Base-by-base conservation (phyloP, 2,797 vertebrate genomes). In the Enteromius paludinosus region DNA sequence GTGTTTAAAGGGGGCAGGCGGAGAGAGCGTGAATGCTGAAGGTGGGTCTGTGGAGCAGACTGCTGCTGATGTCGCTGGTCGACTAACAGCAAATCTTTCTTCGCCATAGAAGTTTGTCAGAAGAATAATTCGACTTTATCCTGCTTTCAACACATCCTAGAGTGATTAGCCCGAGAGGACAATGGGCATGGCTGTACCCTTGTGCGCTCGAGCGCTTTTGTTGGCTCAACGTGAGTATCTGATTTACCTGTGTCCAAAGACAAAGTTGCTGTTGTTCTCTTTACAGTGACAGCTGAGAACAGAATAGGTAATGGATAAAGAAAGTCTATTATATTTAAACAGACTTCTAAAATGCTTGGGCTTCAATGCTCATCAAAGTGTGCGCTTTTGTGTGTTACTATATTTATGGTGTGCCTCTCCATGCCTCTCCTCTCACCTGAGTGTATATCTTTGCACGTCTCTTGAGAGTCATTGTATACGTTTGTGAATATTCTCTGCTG, bases 211-310 rank as follows among this genome's bases (percentile, higher is more conserved):
- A 72, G 79, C 81, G 56, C 79, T 93, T 5, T 87, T 94, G 59
- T 77, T 90, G 23, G 83, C 92, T 86, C 89, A 91, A 87, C 87
- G 94, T 95, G 83, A 95, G 94, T 93, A 75, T 45, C 2, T 74
- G 71, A 30, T 14, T 62, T 23, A 82, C 49, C 71, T 76, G 4
- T 30, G 4, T 75, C 35, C 6, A 69, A 35, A 54, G 20, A 33
- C 28, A 38, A 78, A 78, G n/a, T 56, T 11, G 12, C 41, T 43
- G n/a, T 8, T 54, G 8, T 71, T 59, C 33, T 41, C 4, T 25
- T 25, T 41, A 25, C 33, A 18, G 1, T 59, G 33, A 59, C 33
- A 56, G 52, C 8, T 59, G 8, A 41, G 54, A 18, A 0, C 25
- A 25, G n/a, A 38, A 38, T 23, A n/a, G 0, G 38, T 38, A n/a